Evolutionary conservation across 2,888 invertebrate genomes (phyloP).

Genomic region (Ornithoptera priamus): DNA sequence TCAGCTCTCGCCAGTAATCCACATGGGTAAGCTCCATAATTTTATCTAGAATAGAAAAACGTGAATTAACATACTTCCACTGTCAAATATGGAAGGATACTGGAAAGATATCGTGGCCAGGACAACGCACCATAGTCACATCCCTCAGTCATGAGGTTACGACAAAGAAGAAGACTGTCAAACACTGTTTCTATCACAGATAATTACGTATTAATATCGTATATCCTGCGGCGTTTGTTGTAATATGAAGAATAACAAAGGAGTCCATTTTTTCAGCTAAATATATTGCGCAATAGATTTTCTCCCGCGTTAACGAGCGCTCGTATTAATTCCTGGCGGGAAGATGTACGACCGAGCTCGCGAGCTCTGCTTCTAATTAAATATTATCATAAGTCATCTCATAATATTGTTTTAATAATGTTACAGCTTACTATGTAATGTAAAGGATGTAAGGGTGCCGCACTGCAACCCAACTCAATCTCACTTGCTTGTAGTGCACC

Average conservation of each 20-base stretch:
- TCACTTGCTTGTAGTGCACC: no score
- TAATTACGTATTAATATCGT: slow-evolving; percentile 3
- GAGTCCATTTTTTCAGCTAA: slow-evolving; percentile 10
- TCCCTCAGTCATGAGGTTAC: no score
- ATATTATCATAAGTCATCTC: background rate
- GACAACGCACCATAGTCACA: no score
- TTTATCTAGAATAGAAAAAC: no score
- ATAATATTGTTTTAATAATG: background rate
- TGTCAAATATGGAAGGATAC: no score
- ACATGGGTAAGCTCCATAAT: no score
- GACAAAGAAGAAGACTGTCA: background rate
- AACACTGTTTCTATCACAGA: slow-evolving; percentile 17
- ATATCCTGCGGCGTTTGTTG: background rate
- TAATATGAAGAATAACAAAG: slow-evolving; percentile 4
- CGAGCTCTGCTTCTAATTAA: slow-evolving; percentile 2
- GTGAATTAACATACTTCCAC: no score
- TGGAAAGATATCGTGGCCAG: no score
- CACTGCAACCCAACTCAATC: no score
- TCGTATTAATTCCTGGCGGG: slow-evolving; percentile 17
- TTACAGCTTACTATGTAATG: background rate
- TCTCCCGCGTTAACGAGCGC: slow-evolving; percentile 2
- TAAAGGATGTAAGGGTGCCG: background rate
- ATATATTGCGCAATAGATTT: slow-evolving; percentile 10
- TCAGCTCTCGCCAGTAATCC: no score
- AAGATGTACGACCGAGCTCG: slow-evolving; percentile 4